phyloP scores from a whole-genome alignment of 2,113 vertebrate genomes.

The Notiomystis cincta region DNA sequence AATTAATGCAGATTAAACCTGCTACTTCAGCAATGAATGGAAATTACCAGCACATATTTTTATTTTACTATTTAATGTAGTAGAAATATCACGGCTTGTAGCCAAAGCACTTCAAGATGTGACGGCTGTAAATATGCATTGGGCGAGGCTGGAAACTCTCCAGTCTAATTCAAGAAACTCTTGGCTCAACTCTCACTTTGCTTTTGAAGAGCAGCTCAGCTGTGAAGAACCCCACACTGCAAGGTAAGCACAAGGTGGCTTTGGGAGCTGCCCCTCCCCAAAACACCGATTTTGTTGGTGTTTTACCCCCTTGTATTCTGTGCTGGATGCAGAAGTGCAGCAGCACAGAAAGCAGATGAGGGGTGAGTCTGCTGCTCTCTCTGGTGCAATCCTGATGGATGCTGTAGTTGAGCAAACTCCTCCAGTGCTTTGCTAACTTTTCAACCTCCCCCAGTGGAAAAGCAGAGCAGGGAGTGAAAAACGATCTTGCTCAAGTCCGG shows the following conservation, averaged over 20 bases:
- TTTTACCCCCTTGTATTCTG: accelerated
- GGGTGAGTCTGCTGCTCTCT: neutral
- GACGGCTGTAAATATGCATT: neutral
- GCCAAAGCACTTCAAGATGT: neutral
- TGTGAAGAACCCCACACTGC: neutral
- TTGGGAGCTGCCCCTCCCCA: neutral
- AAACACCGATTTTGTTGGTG: accelerated
- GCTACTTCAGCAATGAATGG: neutral
- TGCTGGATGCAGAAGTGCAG: neutral
- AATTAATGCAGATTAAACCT: neutral
- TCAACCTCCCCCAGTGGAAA: neutral
- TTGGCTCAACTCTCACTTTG: neutral
- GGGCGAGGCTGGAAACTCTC: neutral
- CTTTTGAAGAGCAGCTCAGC: neutral
- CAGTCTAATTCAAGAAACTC: neutral
- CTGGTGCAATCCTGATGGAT: neutral
- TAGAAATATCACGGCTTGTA: neutral
- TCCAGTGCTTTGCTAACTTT: neutral
- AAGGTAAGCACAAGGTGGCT: neutral
- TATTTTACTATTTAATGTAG: neutral
- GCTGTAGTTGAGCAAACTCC: neutral
- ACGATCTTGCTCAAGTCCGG: neutral
- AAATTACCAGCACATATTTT: neutral
- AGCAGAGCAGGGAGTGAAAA: neutral
- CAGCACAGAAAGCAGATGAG: neutral